These are phyloP conservation scores for Neostethus bicornis DNA, from an alignment of 2,797 vertebrate species.

Conservation along the genomic window DNA sequence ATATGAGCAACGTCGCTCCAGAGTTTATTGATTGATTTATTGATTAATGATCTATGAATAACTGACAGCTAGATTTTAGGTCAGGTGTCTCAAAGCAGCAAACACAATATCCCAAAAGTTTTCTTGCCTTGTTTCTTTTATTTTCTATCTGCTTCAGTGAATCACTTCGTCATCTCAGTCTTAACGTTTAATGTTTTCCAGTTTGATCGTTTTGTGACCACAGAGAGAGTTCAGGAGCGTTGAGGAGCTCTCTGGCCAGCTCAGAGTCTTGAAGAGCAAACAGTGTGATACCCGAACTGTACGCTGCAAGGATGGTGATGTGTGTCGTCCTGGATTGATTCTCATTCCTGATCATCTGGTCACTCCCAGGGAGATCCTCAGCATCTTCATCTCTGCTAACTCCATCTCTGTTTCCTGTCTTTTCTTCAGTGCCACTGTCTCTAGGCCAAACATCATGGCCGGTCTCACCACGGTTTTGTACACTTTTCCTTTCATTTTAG, in stretches of 20 bases:
- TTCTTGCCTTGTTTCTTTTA: background rate
- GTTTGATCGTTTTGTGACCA: constrained; percentile 42
- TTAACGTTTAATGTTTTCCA: too few species aligned
- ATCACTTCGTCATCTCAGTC: background rate
- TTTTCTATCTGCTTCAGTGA: background rate
- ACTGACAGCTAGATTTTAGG: too few species aligned
- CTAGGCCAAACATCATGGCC: too few species aligned
- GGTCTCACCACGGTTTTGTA: too few species aligned
- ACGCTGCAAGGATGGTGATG: constrained; percentile 78
- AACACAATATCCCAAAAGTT: background rate
- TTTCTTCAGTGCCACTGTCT: too few species aligned
- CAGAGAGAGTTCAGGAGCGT: constrained; percentile 66
- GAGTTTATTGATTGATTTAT: constrained; percentile 39
- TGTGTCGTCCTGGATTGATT: constrained; percentile 48
- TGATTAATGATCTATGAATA: too few species aligned
- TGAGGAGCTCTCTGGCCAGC: constrained; percentile 62
- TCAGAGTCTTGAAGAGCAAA: constrained; percentile 67
- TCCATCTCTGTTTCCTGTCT: too few species aligned
- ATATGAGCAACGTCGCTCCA: constrained; percentile 15
- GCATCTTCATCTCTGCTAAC: too few species aligned
- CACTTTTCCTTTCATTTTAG: too few species aligned
- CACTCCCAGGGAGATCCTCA: too few species aligned
- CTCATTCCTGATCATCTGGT: constrained; percentile 56
- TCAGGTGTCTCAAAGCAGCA: constrained; percentile 1
- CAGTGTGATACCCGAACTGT: constrained; percentile 79